Percentiles rank a stretch among this genome's conserved stretches.
Evolutionary conservation across 2,113 vertebrate genomes (phyloP).

Genomic region (Lasiurus borealis): DNA sequence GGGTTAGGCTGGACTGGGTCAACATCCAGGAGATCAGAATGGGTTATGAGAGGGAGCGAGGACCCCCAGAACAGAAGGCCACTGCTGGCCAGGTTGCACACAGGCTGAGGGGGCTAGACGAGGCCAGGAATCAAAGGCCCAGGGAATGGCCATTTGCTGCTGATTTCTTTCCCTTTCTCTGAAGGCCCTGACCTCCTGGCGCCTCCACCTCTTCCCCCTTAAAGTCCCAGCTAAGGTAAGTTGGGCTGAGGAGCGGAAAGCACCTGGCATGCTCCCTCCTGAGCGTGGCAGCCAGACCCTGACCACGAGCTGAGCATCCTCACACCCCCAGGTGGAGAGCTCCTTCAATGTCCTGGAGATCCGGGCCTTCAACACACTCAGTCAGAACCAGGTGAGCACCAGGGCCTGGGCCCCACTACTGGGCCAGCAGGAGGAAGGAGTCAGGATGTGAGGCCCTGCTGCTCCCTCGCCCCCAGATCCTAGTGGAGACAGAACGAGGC

Average conservation of each 20-base stretch:
- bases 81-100: background rate
- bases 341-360: constrained; percentile 85
- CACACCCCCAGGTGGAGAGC: constrained; percentile 78
- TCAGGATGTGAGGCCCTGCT: background rate
- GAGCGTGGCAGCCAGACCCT: background rate
- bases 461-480: constrained; percentile 85
- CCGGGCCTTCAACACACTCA: constrained; percentile 79
- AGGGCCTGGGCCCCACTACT: background rate
- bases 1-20: background rate
- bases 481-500: constrained; percentile 94
- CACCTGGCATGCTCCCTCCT: background rate
- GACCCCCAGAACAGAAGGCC: background rate
- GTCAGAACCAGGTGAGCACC: constrained; percentile 80
- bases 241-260: background rate
- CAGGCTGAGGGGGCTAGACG: background rate
- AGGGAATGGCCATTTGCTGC: background rate
- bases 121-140: background rate
- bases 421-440: background rate
- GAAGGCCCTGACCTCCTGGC: constrained; percentile 91
- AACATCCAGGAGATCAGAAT: background rate
- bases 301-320: background rate
- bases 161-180: constrained; percentile 5
- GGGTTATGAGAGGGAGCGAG: background rate
- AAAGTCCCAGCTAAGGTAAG: constrained; percentile 95
- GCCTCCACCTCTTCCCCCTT: constrained; percentile 92